A percentile compares a stretch with the other conserved stretches of the same genome.
phyloP scores from a whole-genome alignment of 2,113 vertebrate genomes.

The Rousettus leschenaultii region DNA sequence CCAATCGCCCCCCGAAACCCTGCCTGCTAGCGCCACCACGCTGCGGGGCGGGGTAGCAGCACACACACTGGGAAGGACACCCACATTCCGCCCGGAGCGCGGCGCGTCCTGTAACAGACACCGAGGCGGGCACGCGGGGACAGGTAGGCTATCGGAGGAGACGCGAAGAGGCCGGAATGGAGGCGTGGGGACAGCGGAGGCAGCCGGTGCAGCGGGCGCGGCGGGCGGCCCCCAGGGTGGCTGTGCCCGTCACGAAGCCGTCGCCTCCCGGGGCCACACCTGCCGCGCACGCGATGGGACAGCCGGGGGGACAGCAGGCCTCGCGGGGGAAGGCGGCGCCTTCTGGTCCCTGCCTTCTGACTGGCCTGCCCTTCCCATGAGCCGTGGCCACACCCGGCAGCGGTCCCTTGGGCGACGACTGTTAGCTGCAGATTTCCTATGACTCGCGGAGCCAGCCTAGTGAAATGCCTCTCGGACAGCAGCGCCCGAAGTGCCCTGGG shows the following conservation, averaged over 20 bases:
- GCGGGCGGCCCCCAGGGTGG: accelerated
- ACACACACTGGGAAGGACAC: neutral
- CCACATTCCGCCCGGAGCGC: neutral
- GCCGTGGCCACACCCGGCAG: neutral
- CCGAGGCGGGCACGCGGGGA: neutral
- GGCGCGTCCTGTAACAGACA: neutral
- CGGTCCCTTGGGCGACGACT: neutral
- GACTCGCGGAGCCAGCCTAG: neutral
- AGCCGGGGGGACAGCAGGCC: accelerated
- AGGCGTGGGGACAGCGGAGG: neutral
- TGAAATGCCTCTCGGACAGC: neutral
- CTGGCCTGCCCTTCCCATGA: neutral
- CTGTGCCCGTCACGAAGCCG: neutral
- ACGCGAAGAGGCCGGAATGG: neutral
- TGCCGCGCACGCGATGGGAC: accelerated
- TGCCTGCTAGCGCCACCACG: neutral
- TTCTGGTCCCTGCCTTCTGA: neutral
- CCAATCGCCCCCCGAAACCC: neutral
- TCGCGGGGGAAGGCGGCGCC: neutral
- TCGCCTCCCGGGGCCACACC: neutral
- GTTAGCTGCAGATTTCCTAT: neutral
- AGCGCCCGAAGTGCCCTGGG: neutral
- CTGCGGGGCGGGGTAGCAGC: neutral
- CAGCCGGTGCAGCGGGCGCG: no score
- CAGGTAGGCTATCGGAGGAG: neutral